These are phyloP conservation scores for Dipodomys merriami DNA, from an alignment of 2,113 vertebrate species.

Conservation along the genomic window DNA sequence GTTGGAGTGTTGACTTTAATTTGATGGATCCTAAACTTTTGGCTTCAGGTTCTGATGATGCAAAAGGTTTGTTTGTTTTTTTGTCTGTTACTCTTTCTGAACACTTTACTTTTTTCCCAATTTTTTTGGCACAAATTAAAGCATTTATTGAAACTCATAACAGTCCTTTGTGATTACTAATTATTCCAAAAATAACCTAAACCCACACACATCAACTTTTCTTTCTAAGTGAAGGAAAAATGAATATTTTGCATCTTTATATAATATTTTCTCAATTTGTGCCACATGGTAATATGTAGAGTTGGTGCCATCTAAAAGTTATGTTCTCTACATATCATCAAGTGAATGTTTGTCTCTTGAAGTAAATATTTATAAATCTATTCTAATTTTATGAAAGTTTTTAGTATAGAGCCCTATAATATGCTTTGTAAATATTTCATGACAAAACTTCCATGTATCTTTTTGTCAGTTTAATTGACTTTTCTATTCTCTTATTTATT, in stretches of 20 bases:
- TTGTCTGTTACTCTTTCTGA: background rate
- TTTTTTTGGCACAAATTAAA: background rate
- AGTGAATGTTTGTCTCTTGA: background rate
- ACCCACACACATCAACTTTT: background rate
- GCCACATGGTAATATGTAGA: background rate
- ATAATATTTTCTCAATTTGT: conserved; percentile 35
- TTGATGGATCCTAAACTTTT: conserved; percentile 99
- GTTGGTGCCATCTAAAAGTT: background rate
- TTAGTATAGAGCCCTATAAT: background rate
- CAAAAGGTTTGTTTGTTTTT: conserved; percentile 91
- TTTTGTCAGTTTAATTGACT: background rate
- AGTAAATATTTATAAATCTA: background rate
- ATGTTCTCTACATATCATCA: background rate
- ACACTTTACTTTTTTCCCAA: too few relatives aligned
- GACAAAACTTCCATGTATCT: background rate
- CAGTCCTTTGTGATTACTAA: background rate
- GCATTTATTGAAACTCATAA: background rate
- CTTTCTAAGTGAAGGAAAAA: conserved; percentile 55
- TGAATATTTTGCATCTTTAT: background rate
- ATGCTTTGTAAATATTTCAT: background rate
- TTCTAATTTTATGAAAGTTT: conserved; percentile 12
- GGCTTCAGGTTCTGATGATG: conserved; percentile 99
- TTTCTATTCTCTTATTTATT: background rate
- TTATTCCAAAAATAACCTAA: conserved; percentile 12
- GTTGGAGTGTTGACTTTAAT: conserved; percentile 99